phyloP scores from a whole-genome alignment of 2,113 vertebrate genomes.

The Syrrhaptes paradoxus region DNA sequence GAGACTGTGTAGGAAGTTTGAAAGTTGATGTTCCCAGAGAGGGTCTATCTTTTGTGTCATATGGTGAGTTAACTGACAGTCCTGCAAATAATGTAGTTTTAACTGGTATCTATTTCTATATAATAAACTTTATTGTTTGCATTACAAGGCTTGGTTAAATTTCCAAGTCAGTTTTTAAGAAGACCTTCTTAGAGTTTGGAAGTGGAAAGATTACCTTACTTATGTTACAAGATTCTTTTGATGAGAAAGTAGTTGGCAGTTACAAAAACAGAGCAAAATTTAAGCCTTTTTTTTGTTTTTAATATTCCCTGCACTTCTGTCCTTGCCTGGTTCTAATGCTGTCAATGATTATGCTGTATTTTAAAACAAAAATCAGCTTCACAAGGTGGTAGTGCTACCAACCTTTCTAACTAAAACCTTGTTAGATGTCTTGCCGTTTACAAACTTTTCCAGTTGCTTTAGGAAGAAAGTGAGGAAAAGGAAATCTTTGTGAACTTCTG shows the following conservation, averaged over 20 bases:
- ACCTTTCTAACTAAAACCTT: neutral
- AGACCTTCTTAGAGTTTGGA: neutral
- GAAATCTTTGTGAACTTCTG: neutral
- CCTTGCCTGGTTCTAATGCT: neutral
- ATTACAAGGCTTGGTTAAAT: neutral
- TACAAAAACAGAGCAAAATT: neutral
- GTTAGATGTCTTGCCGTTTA: neutral
- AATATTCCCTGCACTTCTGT: slow-evolving; percentile 2
- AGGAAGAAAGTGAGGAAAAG: neutral
- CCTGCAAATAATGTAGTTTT: neutral
- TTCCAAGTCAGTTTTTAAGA: neutral
- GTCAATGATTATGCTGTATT: slow-evolving; percentile 17
- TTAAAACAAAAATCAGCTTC: slow-evolving; percentile 1
- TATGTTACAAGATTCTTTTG: neutral
- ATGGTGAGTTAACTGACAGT: neutral
- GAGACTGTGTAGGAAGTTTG: fast-evolving
- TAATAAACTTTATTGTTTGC: neutral
- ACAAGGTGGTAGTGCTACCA: neutral
- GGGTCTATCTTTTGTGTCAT: neutral
- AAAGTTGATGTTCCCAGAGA: neutral
- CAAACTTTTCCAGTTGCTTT: neutral
- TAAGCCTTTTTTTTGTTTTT: neutral
- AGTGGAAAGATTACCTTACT: neutral
- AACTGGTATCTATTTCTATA: neutral
- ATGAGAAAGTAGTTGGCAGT: neutral